A percentile compares a stretch with the other conserved stretches of the same genome.
phyloP scores from a whole-genome alignment of 2,888 invertebrate species.

The Neocrepidodera transversa region DNA sequence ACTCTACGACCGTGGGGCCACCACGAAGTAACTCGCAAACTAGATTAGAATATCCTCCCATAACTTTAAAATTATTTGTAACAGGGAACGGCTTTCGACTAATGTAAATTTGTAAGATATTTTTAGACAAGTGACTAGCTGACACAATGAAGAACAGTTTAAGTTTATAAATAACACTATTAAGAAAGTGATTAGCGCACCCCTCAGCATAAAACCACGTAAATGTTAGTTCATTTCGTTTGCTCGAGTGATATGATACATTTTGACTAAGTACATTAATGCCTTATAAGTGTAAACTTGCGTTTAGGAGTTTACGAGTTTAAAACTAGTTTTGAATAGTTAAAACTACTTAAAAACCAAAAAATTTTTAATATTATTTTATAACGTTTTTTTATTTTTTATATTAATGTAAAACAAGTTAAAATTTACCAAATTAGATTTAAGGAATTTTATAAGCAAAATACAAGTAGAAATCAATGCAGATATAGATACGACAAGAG shows the following conservation, averaged over 20 bases:
- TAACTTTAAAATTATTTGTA: slow-evolving; percentile 27
- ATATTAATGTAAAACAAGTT: no score
- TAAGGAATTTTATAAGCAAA: no score
- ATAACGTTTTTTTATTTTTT: no score
- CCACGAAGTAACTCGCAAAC: slow-evolving; percentile 11
- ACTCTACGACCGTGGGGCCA: slow-evolving; percentile 18
- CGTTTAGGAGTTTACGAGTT: background rate
- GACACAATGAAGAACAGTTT: slow-evolving; percentile 37
- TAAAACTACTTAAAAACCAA: no score
- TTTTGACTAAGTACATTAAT: slow-evolving; percentile 19
- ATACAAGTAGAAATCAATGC: no score
- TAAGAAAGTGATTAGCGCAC: slow-evolving; percentile 37
- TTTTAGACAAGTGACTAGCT: slow-evolving; percentile 36
- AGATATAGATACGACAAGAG: no score
- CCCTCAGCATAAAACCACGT: slow-evolving; percentile 26
- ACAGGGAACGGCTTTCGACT: slow-evolving; percentile 29
- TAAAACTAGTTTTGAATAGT: no score
- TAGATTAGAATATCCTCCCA: slow-evolving; percentile 22
- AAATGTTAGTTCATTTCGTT: slow-evolving; percentile 25
- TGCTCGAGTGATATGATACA: slow-evolving; percentile 23
- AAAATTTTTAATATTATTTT: no score
- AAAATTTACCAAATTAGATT: no score
- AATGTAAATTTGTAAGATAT: slow-evolving; percentile 38
- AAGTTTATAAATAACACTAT: slow-evolving; percentile 38
- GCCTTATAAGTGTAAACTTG: slow-evolving; percentile 4